phyloP scores from a whole-genome alignment of 2,888 invertebrate genomes.

The Eupithecia pulchellata region DNA sequence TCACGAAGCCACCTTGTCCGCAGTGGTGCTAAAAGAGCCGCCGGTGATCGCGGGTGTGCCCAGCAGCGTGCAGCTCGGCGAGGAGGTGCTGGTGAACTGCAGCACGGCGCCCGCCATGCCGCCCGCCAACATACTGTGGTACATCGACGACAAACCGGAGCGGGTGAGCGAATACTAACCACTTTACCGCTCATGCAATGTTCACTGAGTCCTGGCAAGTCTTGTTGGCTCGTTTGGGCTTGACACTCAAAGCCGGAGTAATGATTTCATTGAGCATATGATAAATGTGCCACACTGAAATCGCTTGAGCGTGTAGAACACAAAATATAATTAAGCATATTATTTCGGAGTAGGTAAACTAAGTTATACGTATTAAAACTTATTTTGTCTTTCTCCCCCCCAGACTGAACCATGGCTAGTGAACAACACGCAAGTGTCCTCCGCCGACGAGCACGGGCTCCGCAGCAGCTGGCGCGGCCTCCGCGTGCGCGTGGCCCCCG shows the following conservation, averaged over 20 bases:
- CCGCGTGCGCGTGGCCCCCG: constrained; percentile 62
- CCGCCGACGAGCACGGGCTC: constrained; percentile 65
- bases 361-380: background rate
- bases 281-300: background rate
- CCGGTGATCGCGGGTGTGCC: constrained; percentile 70
- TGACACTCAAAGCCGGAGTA: background rate
- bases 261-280: background rate
- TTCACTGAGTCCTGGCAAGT: background rate
- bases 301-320: background rate
- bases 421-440: constrained; percentile 71
- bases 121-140: constrained; percentile 77
- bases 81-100: constrained; percentile 74
- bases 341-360: too few relatives aligned
- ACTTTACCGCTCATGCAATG: background rate
- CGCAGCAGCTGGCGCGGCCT: constrained; percentile 74
- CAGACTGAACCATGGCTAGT: constrained; percentile 73
- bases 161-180: constrained; percentile 54
- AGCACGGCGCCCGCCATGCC: constrained; percentile 74
- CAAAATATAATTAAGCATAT: too few relatives aligned
- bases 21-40: constrained; percentile 73
- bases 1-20: too few relatives aligned
- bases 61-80: constrained; percentile 70
- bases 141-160: constrained; percentile 74
- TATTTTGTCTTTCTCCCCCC: background rate
- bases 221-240: background rate